Base-by-base conservation (phyloP, 2,113 vertebrate species). In the Etheostoma spectabile region DNA sequence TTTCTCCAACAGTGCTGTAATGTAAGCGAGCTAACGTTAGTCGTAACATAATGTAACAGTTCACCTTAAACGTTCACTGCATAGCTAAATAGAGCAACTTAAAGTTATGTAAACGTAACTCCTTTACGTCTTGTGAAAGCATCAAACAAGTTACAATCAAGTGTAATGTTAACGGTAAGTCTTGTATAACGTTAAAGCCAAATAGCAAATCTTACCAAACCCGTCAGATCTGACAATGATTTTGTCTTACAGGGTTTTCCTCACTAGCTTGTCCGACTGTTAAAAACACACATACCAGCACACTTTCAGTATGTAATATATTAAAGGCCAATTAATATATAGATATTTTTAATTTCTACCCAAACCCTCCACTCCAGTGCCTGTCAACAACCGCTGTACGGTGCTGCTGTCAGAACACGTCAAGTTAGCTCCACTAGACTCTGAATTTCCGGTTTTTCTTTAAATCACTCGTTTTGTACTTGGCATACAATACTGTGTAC, bases 351-450 rank as follows among this genome's bases (percentile, higher is more conserved):
- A 11, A 42, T 42, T 42, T 42, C 10, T 42, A 42, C 13, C 24
- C 2, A 52, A 10, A 22, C 4, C 49, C 38, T 68, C 55, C 30
- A 55, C 53, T 72, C 30, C 33, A 49, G 19, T 19, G n/a, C 68
- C 77, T 76, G 90, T 92, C 90, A 91, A 91, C 91, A 92, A 88
- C 90, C 85, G 85, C 79, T 90, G 55, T 12, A 69, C 19, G 38
- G 18, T 1, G 51, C 24, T 21, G 18, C 14, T 13, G 48, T 12
- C 21, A 16, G 42, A 56, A 52, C 0, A 0, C 0, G 30, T 66
- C 8, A 77, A 57, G 48, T 1, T 10, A 1, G 0, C 33, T 1
- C 3, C 0, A 15, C 2, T 18, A 6, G 0, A 57, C 15, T 13
- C 0, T 5, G 0, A 0, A 14, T 12, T 2, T 88, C 82, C 80